phyloP scores from a whole-genome alignment of 2,113 vertebrate genomes.

The Chelonoidis abingdonii region DNA sequence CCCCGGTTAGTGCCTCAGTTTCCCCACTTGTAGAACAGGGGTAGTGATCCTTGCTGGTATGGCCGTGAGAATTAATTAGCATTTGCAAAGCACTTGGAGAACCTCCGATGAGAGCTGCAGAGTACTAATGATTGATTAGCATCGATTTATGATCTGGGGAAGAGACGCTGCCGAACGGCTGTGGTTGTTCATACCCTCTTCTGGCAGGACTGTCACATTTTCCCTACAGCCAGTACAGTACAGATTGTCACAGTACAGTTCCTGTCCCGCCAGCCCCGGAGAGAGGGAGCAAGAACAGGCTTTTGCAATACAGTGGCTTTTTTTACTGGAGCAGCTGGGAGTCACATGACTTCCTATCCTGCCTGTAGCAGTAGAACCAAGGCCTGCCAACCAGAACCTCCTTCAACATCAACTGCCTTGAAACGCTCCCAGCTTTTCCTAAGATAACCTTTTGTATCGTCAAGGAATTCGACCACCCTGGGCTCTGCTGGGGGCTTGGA shows the following conservation, averaged over 20 bases:
- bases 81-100: neutral
- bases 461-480: accelerated
- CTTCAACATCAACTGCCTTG: neutral
- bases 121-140: neutral
- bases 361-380: accelerated
- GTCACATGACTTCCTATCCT: accelerated
- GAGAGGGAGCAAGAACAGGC: neutral
- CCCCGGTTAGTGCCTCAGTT: neutral
- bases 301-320: neutral
- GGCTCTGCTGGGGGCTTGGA: neutral
- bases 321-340: neutral
- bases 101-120: neutral
- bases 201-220: neutral
- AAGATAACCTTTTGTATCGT: neutral
- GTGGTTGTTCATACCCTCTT: neutral
- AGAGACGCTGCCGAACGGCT: neutral
- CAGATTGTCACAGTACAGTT: neutral
- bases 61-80: neutral
- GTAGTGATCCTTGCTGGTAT: neutral
- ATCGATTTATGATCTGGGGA: neutral
- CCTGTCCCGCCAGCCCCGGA: accelerated
- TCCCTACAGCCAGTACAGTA: neutral
- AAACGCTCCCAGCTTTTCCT: accelerated
- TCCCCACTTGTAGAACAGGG: neutral
- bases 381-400: neutral